phyloP scores from a whole-genome alignment of 2,888 invertebrate genomes.

The Diarsia rubi region DNA sequence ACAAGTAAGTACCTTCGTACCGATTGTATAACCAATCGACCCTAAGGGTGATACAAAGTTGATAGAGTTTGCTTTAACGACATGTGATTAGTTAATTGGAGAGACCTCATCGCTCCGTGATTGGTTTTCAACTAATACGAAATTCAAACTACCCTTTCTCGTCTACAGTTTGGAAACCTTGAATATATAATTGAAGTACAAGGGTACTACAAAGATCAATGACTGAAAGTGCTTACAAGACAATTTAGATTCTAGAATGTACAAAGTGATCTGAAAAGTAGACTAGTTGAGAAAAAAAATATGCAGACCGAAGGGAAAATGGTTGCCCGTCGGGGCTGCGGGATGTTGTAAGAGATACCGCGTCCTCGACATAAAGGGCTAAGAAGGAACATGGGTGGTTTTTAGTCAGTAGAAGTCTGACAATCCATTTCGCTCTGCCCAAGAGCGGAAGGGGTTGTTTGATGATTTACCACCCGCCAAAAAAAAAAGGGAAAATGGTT shows the following conservation, averaged over 20 bases:
- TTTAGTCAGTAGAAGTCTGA: too few relatives aligned
- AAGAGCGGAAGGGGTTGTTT: too few relatives aligned
- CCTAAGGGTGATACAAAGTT: constrained; percentile 44
- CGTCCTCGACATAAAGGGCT: too few relatives aligned
- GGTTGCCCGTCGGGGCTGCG: too few relatives aligned
- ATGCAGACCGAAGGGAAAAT: too few relatives aligned
- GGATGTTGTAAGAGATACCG: too few relatives aligned
- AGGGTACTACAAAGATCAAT: not conserved
- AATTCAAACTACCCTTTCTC: constrained; percentile 46
- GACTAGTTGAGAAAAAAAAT: too few relatives aligned
- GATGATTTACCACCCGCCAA: too few relatives aligned
- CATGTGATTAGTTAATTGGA: constrained; percentile 65
- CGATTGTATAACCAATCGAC: constrained; percentile 22
- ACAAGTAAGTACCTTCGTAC: not conserved
- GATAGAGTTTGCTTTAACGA: constrained; percentile 58
- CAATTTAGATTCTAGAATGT: constrained; percentile 5
- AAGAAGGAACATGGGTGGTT: too few relatives aligned
- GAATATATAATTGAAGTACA: constrained; percentile 32
- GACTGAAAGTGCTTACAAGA: too few relatives aligned
- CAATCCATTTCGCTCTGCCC: too few relatives aligned
- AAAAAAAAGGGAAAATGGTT: too few relatives aligned
- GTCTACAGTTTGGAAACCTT: constrained; percentile 36
- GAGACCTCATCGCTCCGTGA: constrained; percentile 57
- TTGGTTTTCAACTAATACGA: constrained; percentile 63
- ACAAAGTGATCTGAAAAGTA: not conserved